phyloP scores from a whole-genome alignment of 2,113 vertebrate genomes.

The Pholis gunnellus region DNA sequence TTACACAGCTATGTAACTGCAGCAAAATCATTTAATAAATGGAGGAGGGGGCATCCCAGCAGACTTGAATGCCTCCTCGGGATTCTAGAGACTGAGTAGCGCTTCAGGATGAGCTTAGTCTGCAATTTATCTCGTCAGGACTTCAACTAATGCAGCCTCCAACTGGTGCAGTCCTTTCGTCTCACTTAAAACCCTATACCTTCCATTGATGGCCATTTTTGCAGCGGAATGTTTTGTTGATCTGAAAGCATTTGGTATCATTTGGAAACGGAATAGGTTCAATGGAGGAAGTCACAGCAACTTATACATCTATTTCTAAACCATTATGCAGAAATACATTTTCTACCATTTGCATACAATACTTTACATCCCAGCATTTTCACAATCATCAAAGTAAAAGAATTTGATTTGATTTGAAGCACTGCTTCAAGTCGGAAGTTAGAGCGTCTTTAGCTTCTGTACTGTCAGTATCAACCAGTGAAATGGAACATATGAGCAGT shows the following conservation, averaged over 20 bases:
- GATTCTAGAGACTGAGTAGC: conserved; percentile 68
- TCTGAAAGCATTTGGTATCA: conserved; percentile 9
- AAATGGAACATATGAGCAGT: too few species aligned
- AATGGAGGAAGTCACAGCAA: not conserved
- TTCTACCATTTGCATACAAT: too few species aligned
- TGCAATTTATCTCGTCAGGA: conserved; percentile 70
- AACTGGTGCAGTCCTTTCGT: conserved; percentile 55
- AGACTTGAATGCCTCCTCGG: conserved; percentile 61
- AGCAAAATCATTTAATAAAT: conserved; percentile 74
- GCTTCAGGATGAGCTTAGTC: conserved; percentile 66
- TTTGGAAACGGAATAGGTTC: not conserved
- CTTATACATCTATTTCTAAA: not conserved
- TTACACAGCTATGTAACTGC: conserved; percentile 74
- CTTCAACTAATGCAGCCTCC: conserved; percentile 60
- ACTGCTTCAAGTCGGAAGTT: not conserved
- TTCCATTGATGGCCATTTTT: conserved; percentile 27
- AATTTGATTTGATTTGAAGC: conserved; percentile 11
- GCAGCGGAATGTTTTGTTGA: conserved; percentile 21
- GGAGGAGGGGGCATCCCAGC: conserved; percentile 55
- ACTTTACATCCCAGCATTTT: conserved; percentile 1
- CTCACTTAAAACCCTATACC: conserved; percentile 53
- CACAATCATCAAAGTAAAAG: conserved; percentile 31
- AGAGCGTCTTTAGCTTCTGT: too few species aligned
- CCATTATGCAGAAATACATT: too few species aligned
- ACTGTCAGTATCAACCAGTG: too few species aligned